Percentiles rank a stretch among this genome's conserved stretches.
Conservation (phyloP, 1,140 invertebrate species). For the Druon quercuslanigerum region DNA sequence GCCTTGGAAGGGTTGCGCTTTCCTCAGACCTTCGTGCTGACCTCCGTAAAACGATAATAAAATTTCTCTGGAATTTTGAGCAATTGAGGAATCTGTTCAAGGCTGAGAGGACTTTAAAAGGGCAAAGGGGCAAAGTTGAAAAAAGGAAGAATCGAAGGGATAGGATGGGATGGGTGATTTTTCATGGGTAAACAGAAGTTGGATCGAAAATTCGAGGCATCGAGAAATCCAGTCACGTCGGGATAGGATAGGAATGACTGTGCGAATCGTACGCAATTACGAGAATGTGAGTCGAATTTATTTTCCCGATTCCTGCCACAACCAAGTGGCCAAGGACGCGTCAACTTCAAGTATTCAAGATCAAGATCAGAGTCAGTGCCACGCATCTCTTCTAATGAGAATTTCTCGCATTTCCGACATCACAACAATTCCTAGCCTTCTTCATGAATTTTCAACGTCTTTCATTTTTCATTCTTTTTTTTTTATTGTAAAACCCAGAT, state of each 20-base stretch:
- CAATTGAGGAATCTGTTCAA: conserved; percentile 49
- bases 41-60: conserved; percentile 45
- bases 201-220: conserved; percentile 13
- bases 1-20: conserved; percentile 10
- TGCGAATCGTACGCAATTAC: conserved; percentile 40
- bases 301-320: conserved; percentile 15
- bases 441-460: neutral
- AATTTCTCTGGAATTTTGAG: conserved; percentile 48
- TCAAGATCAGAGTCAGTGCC: conserved; percentile 46
- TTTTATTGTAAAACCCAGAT: neutral
- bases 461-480: neutral
- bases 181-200: conserved; percentile 33
- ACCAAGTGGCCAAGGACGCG: conserved; percentile 38
- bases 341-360: conserved; percentile 44
- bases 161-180: conserved; percentile 29
- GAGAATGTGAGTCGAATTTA: conserved; percentile 32
- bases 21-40: conserved; percentile 41
- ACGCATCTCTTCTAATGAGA: conserved; percentile 52
- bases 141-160: conserved; percentile 38
- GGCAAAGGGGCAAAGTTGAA: conserved; percentile 37
- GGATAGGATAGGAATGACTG: conserved; percentile 39
- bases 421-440: neutral
- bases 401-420: conserved; percentile 59
- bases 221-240: conserved; percentile 43
- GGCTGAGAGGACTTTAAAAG: neutral